Evolutionary conservation across 1,140 invertebrate genomes (phyloP).

Genomic region (Drosophila ercepeae): DNA sequence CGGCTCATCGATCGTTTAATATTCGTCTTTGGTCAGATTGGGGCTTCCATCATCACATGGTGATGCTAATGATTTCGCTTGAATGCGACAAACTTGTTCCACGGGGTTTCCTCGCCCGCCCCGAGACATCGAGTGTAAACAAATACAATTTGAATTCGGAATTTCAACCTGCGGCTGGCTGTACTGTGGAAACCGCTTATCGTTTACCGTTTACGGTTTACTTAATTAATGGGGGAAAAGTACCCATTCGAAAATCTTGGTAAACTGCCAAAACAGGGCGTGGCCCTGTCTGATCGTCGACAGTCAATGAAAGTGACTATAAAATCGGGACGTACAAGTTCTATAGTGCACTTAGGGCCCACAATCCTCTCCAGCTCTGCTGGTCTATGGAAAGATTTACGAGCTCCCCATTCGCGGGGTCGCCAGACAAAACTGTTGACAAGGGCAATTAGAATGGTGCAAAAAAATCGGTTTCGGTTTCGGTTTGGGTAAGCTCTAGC

Average conservation of each 20-base stretch:
- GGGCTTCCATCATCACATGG: conserved; percentile 29
- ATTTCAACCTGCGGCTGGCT: conserved; percentile 21
- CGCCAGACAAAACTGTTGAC: conserved; percentile 39
- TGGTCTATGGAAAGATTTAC: conserved; percentile 47
- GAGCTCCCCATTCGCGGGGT: not conserved
- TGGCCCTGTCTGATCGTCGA: conserved; percentile 24
- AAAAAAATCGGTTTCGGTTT: conserved; percentile 13
- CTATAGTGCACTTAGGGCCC: conserved; percentile 34
- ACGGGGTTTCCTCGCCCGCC: conserved; percentile 55
- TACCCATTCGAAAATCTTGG: conserved; percentile 46
- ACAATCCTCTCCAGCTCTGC: not conserved
- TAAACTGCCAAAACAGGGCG: conserved; percentile 50
- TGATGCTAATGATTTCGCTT: conserved; percentile 63
- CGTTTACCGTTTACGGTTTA: conserved; percentile 64
- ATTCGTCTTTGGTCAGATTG: not conserved
- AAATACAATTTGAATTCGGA: conserved; percentile 34
- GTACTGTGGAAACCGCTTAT: conserved; percentile 37
- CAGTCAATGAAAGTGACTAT: conserved; percentile 30
- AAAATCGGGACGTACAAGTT: conserved; percentile 13
- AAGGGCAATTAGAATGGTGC: conserved; percentile 53
- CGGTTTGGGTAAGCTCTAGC: not conserved
- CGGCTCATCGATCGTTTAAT: conserved; percentile 8
- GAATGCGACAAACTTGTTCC: conserved; percentile 46
- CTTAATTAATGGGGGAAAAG: conserved; percentile 73
- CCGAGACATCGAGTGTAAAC: conserved; percentile 25